phyloP scores from a whole-genome alignment of 2,888 invertebrate genomes.

The Biston betularia region DNA sequence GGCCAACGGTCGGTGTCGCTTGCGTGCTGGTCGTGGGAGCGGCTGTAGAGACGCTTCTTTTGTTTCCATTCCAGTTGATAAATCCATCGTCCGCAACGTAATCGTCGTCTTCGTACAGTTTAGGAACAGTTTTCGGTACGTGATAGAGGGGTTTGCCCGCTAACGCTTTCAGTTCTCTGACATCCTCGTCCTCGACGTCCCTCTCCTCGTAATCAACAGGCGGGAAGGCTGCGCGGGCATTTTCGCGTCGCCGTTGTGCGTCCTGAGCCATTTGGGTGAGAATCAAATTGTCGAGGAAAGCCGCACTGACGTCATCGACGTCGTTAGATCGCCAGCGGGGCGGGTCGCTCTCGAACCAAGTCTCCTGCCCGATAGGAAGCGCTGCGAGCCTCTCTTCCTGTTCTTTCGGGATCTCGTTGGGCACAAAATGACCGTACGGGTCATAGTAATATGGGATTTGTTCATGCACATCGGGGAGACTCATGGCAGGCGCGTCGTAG shows the following conservation, averaged over 20 bases:
- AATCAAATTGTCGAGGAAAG: slow-evolving; percentile 89
- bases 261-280: slow-evolving; percentile 88
- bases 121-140: slow-evolving; percentile 77
- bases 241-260: slow-evolving; percentile 80
- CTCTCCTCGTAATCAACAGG: slow-evolving; percentile 74
- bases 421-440: slow-evolving; percentile 78
- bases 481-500: slow-evolving; percentile 73
- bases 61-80: slow-evolving; percentile 83
- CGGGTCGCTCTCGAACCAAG: slow-evolving; percentile 87
- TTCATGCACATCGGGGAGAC: slow-evolving; percentile 72
- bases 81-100: slow-evolving; percentile 81
- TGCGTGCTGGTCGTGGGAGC: slow-evolving; percentile 62
- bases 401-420: slow-evolving; percentile 86
- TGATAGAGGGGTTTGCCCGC: slow-evolving; percentile 84
- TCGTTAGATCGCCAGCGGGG: slow-evolving; percentile 77
- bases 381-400: slow-evolving; percentile 88
- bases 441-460: slow-evolving; percentile 78
- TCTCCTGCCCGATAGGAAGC: slow-evolving; percentile 89
- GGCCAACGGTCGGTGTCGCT: slow-evolving; percentile 70
- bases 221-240: slow-evolving; percentile 77
- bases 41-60: slow-evolving; percentile 74
- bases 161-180: slow-evolving; percentile 87
- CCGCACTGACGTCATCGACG: slow-evolving; percentile 86
- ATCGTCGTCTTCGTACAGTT: slow-evolving; percentile 74
- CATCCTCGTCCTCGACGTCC: slow-evolving; percentile 88